These are phyloP conservation scores for Tenthredo mesomela DNA, from an alignment of 2,888 invertebrate genomes.

Conservation along the genomic window DNA sequence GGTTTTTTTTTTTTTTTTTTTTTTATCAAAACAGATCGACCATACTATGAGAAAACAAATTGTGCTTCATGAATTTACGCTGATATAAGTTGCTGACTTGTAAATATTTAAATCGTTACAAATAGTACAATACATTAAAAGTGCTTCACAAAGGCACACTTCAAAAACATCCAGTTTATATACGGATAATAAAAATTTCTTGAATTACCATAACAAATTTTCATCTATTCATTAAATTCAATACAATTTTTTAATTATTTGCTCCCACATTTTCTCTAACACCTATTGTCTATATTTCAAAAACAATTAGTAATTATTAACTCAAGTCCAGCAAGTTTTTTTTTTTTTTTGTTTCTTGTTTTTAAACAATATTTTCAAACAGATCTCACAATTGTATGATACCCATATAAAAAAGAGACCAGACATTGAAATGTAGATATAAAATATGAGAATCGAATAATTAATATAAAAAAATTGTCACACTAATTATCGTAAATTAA, in stretches of 20 bases:
- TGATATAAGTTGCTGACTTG: slow-evolving; percentile 1
- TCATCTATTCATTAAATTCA: not conserved
- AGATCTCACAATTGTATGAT: not conserved
- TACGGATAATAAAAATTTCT: slow-evolving; percentile 3
- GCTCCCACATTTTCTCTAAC: not conserved
- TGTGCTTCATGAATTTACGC: not conserved
- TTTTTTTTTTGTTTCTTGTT: not conserved
- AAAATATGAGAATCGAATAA: slow-evolving; percentile 21
- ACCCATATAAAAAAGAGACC: not conserved
- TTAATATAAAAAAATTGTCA: not conserved
- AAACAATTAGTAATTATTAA: not conserved
- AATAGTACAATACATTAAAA: slow-evolving; percentile 3
- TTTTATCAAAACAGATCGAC: not conserved
- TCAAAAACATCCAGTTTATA: slow-evolving; percentile 26
- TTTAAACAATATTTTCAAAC: not conserved
- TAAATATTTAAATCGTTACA: slow-evolving; percentile 16
- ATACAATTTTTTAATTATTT: not conserved
- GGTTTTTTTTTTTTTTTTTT: not conserved
- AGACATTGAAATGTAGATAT: not conserved
- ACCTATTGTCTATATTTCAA: not conserved
- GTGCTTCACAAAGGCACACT: slow-evolving; percentile 29
- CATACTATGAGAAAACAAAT: not conserved
- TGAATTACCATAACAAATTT: not conserved
- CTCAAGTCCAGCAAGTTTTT: slow-evolving; percentile 10
- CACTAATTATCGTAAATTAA: not conserved